Evolutionary conservation across 2,797 vertebrate genomes (phyloP).

Genomic region (Hafferia zeledoni): DNA sequence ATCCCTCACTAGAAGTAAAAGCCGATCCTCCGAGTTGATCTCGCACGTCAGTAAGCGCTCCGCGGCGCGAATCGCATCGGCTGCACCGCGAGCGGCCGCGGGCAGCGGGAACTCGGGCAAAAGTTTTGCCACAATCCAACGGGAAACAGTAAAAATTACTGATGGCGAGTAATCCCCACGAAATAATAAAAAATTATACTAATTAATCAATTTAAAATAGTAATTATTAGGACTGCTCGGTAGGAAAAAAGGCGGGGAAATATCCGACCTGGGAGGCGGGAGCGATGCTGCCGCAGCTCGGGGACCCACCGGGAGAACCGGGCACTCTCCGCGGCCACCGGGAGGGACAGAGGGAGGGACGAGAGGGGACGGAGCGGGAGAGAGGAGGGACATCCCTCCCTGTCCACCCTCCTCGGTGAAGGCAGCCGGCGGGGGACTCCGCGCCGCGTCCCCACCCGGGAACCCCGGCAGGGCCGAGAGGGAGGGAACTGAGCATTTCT

Average conservation of each 20-base stretch:
- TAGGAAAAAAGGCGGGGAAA: not conserved
- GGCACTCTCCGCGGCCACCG: not conserved
- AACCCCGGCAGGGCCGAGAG: not conserved
- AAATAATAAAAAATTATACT: not conserved
- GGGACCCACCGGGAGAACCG: not conserved
- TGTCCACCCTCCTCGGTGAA: not conserved
- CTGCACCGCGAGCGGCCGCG: not conserved
- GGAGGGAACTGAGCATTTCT: not conserved
- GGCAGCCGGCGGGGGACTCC: not conserved
- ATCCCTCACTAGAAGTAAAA: not conserved
- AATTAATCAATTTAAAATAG: not conserved
- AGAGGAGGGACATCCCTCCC: not conserved
- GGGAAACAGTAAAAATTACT: not conserved
- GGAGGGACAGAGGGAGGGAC: not conserved
- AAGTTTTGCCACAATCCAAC: not conserved
- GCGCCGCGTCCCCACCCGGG: no score
- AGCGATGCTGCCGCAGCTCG: not conserved
- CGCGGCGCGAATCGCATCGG: not conserved
- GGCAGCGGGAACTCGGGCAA: not conserved
- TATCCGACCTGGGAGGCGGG: not conserved
- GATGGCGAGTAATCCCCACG: fast-evolving
- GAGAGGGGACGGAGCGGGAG: not conserved
- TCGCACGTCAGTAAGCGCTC: not conserved
- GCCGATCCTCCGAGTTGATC: not conserved
- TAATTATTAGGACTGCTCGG: not conserved